Conservation (phyloP, 1,140 invertebrate species). For the Sminthurinus signatus region DNA sequence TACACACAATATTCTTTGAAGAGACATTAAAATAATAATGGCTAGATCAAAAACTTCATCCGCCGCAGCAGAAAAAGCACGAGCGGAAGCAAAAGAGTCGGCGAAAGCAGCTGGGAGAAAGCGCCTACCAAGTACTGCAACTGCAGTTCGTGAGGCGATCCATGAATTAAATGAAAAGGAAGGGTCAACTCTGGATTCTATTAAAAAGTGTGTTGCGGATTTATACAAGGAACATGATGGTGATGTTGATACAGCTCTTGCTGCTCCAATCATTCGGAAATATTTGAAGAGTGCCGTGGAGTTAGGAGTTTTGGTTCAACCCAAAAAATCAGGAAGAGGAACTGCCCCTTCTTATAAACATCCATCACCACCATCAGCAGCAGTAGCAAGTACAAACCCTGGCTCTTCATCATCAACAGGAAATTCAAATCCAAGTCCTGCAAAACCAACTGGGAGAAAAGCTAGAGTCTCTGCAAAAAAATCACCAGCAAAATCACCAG, state of each 20-base stretch:
- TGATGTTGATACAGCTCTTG: slow-evolving; percentile 44
- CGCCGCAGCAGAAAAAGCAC: no score
- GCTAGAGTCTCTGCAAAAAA: slow-evolving; percentile 17
- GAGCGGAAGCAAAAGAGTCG: no score
- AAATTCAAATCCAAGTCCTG: slow-evolving; percentile 24
- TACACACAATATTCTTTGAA: no score
- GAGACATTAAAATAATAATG: no score
- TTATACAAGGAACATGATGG: no score
- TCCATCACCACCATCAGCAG: slow-evolving; percentile 30
- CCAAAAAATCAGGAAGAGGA: slow-evolving; percentile 44
- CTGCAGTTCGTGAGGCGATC: slow-evolving; percentile 47
- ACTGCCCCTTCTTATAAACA: slow-evolving; percentile 44
- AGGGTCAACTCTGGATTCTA: slow-evolving; percentile 10
- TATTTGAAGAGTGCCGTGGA: slow-evolving; percentile 50
- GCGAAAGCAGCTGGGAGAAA: no score
- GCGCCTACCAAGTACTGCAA: slow-evolving; percentile 44
- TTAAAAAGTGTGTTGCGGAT: slow-evolving; percentile 24
- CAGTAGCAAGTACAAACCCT: not conserved
- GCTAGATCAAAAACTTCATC: no score
- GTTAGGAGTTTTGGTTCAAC: slow-evolving; percentile 40
- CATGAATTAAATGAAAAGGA: slow-evolving; percentile 42
- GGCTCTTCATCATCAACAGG: not conserved
- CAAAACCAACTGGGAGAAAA: slow-evolving; percentile 43
- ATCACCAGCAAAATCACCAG: slow-evolving; percentile 27
- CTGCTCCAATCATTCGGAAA: slow-evolving; percentile 46